A percentile compares a stretch with the other conserved stretches of the same genome.
Evolutionary conservation across 35 echinoderm and acorn worm species (phyloP).

Genomic region (Chiridota heheva): DNA sequence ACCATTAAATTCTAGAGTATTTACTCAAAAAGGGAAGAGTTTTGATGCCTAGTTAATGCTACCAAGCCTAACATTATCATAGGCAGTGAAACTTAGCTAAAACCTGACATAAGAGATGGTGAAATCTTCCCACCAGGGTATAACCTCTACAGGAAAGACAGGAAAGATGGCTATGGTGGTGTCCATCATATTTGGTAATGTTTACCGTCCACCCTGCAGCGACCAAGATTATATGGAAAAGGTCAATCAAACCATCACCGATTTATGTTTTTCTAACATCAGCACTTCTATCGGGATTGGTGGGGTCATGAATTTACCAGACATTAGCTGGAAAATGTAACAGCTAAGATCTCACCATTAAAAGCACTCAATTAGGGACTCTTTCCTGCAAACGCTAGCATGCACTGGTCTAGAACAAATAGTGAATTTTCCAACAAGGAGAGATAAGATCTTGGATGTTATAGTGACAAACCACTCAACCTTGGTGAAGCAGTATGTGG

Average conservation of each 20-base stretch:
- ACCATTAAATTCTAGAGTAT: neutral
- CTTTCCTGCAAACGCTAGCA: neutral
- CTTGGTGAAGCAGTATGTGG: neutral
- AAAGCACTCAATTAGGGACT: neutral
- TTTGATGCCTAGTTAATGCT: neutral
- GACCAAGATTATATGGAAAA: too few relatives aligned
- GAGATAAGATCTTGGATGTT: neutral
- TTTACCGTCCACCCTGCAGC: neutral
- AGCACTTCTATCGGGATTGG: conserved; percentile 13
- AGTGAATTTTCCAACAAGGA: conserved; percentile 6
- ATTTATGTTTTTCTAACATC: conserved; percentile 4
- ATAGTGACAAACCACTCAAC: neutral
- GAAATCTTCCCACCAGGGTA: neutral
- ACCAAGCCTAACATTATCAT: neutral
- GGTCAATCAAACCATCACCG: neutral
- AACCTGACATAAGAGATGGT: neutral
- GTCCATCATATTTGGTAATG: neutral
- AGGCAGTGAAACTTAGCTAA: neutral
- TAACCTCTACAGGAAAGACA: neutral
- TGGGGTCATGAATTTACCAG: conserved; percentile 63
- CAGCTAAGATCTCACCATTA: conserved; percentile 1
- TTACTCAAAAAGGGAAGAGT: neutral
- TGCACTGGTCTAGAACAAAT: conserved; percentile 20
- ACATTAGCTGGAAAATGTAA: conserved; percentile 40
- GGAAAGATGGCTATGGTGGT: conserved; percentile 7